A percentile compares a stretch with the other conserved stretches of the same genome.
Conservation (phyloP, 1,140 invertebrate species). For the Anoplolepis gracilipes region DNA sequence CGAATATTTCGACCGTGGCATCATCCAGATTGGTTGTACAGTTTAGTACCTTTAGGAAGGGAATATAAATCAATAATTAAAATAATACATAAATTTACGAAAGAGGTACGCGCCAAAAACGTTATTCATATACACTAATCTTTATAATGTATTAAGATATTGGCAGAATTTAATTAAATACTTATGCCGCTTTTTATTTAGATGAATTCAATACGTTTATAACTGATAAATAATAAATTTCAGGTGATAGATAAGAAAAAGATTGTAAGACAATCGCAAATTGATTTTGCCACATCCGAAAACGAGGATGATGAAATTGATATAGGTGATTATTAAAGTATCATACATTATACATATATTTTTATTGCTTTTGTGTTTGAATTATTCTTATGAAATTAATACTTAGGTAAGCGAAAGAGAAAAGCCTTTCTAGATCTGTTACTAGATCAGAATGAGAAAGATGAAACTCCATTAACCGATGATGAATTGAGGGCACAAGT, state of each 20-base stretch:
- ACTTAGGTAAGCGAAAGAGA: constrained; percentile 81
- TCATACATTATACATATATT: not conserved
- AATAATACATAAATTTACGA: constrained; percentile 87
- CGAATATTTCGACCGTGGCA: constrained; percentile 62
- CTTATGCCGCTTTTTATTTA: not conserved
- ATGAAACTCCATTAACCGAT: constrained; percentile 87
- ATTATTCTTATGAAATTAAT: not conserved
- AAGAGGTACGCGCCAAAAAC: constrained; percentile 80
- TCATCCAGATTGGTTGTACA: constrained; percentile 37
- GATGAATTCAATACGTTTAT: not conserved
- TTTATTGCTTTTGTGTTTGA: not conserved
- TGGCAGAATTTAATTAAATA: not conserved
- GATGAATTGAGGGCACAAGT: constrained; percentile 91
- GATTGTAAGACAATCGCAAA: constrained; percentile 12
- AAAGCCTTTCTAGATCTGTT: constrained; percentile 91
- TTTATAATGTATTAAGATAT: not conserved
- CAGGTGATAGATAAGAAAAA: constrained; percentile 58
- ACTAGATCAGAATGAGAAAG: constrained; percentile 86
- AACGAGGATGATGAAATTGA: constrained; percentile 13
- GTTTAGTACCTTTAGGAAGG: constrained; percentile 78
- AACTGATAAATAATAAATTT: not conserved
- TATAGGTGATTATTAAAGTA: constrained; percentile 24
- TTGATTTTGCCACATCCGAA: not conserved
- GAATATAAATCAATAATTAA: constrained; percentile 83
- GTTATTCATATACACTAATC: not conserved